Evolutionary conservation across 2,113 vertebrate species (phyloP).

Genomic region (Pyxicephalus adspersus): DNA sequence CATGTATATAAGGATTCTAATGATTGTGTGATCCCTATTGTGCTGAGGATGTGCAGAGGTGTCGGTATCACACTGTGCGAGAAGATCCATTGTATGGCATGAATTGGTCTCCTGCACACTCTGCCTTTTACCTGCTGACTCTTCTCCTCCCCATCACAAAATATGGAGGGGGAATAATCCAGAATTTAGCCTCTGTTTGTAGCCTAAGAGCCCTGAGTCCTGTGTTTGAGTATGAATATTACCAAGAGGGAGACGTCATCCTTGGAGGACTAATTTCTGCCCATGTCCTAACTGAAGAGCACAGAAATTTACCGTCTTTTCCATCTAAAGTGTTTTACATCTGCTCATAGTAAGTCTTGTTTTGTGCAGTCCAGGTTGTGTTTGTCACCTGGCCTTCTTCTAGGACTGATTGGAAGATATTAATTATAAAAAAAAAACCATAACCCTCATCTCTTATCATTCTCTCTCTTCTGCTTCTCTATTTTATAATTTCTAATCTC

Average conservation of each 20-base stretch:
- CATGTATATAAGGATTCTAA: too few relatives aligned
- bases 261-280: conserved; percentile 4
- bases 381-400: too few relatives aligned
- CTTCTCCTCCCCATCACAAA: background rate
- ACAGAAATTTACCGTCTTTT: too few relatives aligned
- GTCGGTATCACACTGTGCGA: background rate
- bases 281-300: background rate
- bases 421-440: too few relatives aligned
- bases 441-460: too few relatives aligned
- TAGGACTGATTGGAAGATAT: background rate
- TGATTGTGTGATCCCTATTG: background rate
- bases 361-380: background rate
- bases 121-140: background rate
- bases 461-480: too few relatives aligned
- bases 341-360: too few relatives aligned
- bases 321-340: too few relatives aligned
- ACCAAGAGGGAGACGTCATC: background rate
- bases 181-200: background rate
- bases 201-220: background rate
- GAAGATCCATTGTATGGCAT: background rate
- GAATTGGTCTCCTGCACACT: conserved; percentile 2
- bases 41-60: background rate
- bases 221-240: too few relatives aligned
- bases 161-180: background rate
- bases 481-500: too few relatives aligned